Evolutionary conservation across 1,140 invertebrate species (phyloP).

Genomic region (Orius insidiosus): DNA sequence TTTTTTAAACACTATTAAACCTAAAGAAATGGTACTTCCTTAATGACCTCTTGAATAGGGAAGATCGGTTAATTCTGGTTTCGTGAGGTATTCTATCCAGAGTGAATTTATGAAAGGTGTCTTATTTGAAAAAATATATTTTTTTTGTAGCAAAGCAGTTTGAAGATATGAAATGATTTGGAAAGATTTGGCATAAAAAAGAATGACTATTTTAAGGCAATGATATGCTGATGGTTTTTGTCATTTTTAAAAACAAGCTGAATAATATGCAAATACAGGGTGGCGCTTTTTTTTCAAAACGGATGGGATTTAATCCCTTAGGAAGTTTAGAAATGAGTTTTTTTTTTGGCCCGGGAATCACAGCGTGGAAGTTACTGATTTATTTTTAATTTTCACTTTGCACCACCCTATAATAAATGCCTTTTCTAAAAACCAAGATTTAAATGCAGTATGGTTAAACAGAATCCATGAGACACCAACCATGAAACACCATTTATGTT

Average conservation of each 20-base stretch:
- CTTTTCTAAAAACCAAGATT: too few species aligned
- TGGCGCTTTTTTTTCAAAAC: not conserved
- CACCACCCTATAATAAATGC: too few species aligned
- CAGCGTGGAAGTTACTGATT: too few species aligned
- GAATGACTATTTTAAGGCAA: constrained; percentile 12
- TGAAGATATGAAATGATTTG: constrained; percentile 8
- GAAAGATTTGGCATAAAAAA: constrained; percentile 7
- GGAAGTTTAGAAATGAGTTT: too few species aligned
- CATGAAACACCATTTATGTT: not conserved
- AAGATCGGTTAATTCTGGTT: constrained; percentile 1
- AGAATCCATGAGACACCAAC: too few species aligned
- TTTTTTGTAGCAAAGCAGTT: constrained; percentile 5
- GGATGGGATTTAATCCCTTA: not conserved
- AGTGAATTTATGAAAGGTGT: not conserved
- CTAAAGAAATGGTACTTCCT: constrained; percentile 3
- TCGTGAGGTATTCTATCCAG: constrained; percentile 2
- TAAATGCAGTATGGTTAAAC: too few species aligned
- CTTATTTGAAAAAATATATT: constrained; percentile 2
- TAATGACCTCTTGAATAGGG: not conserved
- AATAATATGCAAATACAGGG: constrained; percentile 1
- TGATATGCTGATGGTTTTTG: constrained; percentile 14
- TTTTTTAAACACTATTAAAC: not conserved
- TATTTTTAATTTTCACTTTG: too few species aligned
- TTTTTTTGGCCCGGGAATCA: too few species aligned
- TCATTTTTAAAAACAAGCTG: constrained; percentile 1